Evolutionary conservation across 2,797 vertebrate genomes (phyloP), one percentile per base, ranked within the genome.

Genomic region (Cossypha dichroa): DNA sequence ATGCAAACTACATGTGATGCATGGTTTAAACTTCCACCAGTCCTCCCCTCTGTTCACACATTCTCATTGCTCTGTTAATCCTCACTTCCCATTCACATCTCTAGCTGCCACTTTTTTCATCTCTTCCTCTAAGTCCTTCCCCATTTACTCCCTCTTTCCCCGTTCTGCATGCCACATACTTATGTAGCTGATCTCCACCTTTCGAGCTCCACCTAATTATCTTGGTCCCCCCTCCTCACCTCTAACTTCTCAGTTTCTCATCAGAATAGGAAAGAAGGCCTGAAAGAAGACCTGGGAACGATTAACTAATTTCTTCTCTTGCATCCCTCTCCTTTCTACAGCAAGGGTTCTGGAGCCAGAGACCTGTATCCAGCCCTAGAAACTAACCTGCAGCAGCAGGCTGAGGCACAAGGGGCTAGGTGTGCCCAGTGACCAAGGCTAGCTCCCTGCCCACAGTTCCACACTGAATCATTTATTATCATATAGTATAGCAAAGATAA

Each of bases 401-500:
- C 59, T 38, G 51, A 60, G 54, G 60, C n/a, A 45, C 68, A 74
- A 68, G 62, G 54, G 41, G 21, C 77, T 73, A 80, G 40, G 5
- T 2, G 15, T 25, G 34, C 33, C 75, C 2, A 0, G 45, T 11
- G 55, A 46, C 19, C 19, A 8, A 11, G 7, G 10, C 17, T 19
- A 15, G 34, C 55, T 90, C 40, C 40, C 21, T 41, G 63, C 40
- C 62, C 49, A 54, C 21, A 31, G 38, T 28, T 63, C 43, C 19
- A 34, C 40, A 23, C 31, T 17, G 28, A 62, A n/a, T 17, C 23
- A 12, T 69, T 76, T 64, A 26, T 77, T 51, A 63, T 5, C 19
- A 66, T 40, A 81, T 31, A 76, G 11, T 28, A 19, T 51, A 87
- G 59, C 72, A 36, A 77, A 72, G 26, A 77, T 46, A 90, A 88